phyloP scores from a whole-genome alignment of 2,797 vertebrate species.

The Stomatorhinus walkeri region DNA sequence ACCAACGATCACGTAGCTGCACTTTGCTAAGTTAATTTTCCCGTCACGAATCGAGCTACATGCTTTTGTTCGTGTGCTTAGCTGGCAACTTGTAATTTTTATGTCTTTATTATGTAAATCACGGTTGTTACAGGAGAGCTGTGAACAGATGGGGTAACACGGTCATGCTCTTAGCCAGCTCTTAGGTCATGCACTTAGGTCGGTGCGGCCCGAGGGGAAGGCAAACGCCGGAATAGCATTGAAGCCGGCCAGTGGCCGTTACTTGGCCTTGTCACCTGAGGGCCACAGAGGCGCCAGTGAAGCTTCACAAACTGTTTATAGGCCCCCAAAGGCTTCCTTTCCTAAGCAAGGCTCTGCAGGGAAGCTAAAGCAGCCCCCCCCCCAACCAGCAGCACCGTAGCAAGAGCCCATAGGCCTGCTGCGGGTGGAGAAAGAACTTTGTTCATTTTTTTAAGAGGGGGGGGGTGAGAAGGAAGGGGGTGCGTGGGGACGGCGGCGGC shows the following conservation, averaged over 20 bases:
- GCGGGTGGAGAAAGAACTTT: neutral
- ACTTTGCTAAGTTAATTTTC: neutral
- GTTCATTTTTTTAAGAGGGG: slow-evolving; percentile 20
- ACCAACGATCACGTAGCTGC: neutral
- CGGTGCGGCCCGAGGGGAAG: neutral
- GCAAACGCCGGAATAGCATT: neutral
- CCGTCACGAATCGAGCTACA: neutral
- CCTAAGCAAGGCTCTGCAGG: neutral
- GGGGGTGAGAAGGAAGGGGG: slow-evolving; percentile 27
- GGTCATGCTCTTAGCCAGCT: neutral
- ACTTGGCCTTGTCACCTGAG: neutral
- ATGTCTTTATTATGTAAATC: neutral
- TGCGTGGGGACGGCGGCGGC: slow-evolving; percentile 33
- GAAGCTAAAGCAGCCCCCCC: neutral
- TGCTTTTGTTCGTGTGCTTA: neutral
- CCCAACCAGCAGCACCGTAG: neutral
- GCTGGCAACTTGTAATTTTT: neutral
- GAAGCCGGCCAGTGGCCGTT: neutral
- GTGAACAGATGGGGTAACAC: neutral
- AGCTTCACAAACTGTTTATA: neutral
- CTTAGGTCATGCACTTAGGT: neutral
- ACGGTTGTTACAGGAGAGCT: neutral
- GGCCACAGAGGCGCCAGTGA: neutral
- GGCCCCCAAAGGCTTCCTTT: neutral
- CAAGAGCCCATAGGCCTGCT: slow-evolving; percentile 26